Evolutionary conservation across 2,888 invertebrate species (phyloP).

Genomic region (Dromius quadrimaculatus): DNA sequence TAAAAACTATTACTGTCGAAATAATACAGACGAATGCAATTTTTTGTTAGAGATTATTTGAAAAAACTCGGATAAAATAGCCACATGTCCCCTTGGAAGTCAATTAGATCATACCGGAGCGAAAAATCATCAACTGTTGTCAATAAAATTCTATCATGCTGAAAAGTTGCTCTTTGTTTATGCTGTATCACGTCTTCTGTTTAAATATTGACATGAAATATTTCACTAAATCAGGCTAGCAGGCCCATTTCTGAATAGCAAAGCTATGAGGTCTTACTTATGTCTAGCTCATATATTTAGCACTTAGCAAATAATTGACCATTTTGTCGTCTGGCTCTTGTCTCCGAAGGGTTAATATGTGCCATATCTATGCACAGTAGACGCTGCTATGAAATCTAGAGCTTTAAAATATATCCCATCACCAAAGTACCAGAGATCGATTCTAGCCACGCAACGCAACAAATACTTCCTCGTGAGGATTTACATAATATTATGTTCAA

Average conservation of each 20-base stretch:
- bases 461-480: slow-evolving; percentile 41
- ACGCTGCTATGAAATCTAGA: slow-evolving; percentile 29
- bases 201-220: no score
- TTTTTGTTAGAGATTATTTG: no score
- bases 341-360: slow-evolving; percentile 39
- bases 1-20: no score
- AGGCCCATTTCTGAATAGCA: slow-evolving; percentile 17
- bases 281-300: slow-evolving; percentile 40
- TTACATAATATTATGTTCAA: slow-evolving; percentile 45
- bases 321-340: slow-evolving; percentile 30
- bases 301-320: slow-evolving; percentile 47
- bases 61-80: no score
- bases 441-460: slow-evolving; percentile 8
- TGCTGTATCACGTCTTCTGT: no score
- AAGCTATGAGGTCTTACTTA: not conserved
- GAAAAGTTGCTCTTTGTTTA: no score
- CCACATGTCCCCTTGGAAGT: no score
- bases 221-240: no score
- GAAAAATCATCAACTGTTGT: no score
- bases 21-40: no score
- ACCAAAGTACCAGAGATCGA: slow-evolving; percentile 29
- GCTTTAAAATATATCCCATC: slow-evolving; percentile 11
- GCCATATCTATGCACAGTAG: slow-evolving; percentile 49
- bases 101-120: no score
- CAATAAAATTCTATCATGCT: no score